Evolutionary conservation across 2,888 invertebrate genomes (phyloP).

Genomic region (Limenitis camilla): DNA sequence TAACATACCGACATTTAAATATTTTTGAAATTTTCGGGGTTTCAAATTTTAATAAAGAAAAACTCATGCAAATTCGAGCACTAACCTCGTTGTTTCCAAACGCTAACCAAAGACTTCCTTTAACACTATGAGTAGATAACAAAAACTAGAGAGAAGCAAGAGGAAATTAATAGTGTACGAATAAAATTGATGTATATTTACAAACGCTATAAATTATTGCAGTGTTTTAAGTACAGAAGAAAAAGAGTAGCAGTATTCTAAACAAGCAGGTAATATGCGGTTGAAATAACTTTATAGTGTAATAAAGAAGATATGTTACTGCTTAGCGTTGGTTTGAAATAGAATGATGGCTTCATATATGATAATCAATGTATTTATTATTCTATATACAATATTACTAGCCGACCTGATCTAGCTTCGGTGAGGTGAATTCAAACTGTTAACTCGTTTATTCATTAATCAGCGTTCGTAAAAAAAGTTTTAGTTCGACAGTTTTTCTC

Average conservation of each 20-base stretch:
- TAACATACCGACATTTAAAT: too few species aligned
- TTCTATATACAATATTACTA: background rate
- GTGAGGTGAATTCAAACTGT: too few species aligned
- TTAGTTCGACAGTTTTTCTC: too few species aligned
- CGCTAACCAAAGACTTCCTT: too few species aligned
- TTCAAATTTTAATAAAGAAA: too few species aligned
- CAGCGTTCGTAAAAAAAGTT: too few species aligned
- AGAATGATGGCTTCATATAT: constrained; percentile 10
- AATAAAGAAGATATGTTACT: constrained; percentile 23
- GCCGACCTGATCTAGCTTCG: too few species aligned
- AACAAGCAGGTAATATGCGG: constrained; percentile 43
- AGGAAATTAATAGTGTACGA: constrained; percentile 17
- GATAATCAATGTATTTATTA: background rate
- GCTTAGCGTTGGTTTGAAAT: constrained; percentile 14
- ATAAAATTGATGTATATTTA: constrained; percentile 57
- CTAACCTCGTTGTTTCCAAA: too few species aligned
- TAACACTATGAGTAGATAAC: too few species aligned
- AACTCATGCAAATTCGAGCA: too few species aligned
- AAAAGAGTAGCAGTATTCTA: constrained; percentile 33
- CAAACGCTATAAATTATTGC: constrained; percentile 53
- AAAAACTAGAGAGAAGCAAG: background rate
- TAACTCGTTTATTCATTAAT: too few species aligned
- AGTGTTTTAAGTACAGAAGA: constrained; percentile 34
- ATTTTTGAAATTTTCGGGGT: too few species aligned
- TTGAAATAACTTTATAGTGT: constrained; percentile 31